phyloP scores from a whole-genome alignment of 2,888 invertebrate species.

The Abrostola triplasia region DNA sequence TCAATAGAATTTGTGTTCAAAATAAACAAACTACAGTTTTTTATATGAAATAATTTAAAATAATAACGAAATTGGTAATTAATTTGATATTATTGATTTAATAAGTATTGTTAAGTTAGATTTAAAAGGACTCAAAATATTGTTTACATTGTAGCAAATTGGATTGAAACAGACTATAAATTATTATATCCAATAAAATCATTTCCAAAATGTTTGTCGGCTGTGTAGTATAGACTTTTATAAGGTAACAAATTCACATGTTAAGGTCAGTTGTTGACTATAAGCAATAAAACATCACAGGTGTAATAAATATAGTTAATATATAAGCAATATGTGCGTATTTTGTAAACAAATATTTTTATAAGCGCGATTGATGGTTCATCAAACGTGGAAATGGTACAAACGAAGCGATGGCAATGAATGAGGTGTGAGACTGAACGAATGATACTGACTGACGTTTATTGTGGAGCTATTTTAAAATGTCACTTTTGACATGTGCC shows the following conservation, averaged over 20 bases:
- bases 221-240: constrained; percentile 58
- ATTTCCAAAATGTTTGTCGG: constrained; percentile 59
- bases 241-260: constrained; percentile 20
- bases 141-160: too few relatives aligned
- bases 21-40: too few relatives aligned
- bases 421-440: constrained; percentile 33
- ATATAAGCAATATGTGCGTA: constrained; percentile 23
- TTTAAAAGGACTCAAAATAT: too few relatives aligned
- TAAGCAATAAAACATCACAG: constrained; percentile 53
- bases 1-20: too few relatives aligned
- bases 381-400: constrained; percentile 47
- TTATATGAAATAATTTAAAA: too few relatives aligned
- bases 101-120: too few relatives aligned
- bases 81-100: too few relatives aligned
- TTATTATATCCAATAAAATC: constrained; percentile 13
- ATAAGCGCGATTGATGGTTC: constrained; percentile 32
- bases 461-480: not conserved
- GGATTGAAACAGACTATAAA: not conserved
- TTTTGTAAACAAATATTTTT: constrained; percentile 14
- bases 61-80: too few relatives aligned
- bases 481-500: too few relatives aligned
- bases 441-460: constrained; percentile 43
- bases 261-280: constrained; percentile 29
- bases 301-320: constrained; percentile 26
- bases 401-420: constrained; percentile 31